phyloP scores from a whole-genome alignment of 92 coral and sea anemone genomes.

The Pocillopora grandis region DNA sequence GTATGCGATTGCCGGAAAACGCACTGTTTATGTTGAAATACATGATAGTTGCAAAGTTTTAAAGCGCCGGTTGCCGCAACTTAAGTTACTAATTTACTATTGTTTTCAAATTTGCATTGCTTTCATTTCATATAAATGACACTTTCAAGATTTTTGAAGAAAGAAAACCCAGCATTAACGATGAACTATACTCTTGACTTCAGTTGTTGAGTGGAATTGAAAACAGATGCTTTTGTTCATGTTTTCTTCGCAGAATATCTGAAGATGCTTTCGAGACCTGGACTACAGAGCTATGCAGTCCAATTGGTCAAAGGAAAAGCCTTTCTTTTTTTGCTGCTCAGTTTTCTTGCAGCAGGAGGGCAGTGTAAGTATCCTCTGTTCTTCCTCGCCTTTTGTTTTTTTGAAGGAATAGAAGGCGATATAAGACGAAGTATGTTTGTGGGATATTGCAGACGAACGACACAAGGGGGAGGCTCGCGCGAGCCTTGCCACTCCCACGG shows the following conservation, averaged over 20 bases:
- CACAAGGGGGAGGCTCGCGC: no score
- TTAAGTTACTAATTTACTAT: background rate
- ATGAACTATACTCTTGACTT: background rate
- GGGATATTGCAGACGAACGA: background rate
- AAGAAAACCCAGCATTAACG: background rate
- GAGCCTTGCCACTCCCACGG: no score
- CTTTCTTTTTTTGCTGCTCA: background rate
- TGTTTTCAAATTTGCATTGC: conserved; percentile 16
- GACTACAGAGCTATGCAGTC: conserved; percentile 27
- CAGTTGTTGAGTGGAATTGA: background rate
- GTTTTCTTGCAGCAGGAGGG: background rate
- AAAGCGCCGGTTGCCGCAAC: background rate
- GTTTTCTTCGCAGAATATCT: no score
- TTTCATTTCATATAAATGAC: background rate
- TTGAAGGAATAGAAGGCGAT: background rate
- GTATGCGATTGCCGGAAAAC: background rate
- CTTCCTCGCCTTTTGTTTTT: background rate
- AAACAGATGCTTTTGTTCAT: background rate
- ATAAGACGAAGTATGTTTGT: no score
- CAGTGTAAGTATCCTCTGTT: conserved; percentile 1
- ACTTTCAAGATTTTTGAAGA: background rate
- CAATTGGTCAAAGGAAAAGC: background rate
- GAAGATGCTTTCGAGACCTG: conserved; percentile 9
- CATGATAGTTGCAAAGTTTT: background rate
- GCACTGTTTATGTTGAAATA: no score